Evolutionary conservation across 2,888 invertebrate genomes (phyloP), one percentile per base, ranked within the genome.

Genomic region (Brachynemurus nebulosus): DNA sequence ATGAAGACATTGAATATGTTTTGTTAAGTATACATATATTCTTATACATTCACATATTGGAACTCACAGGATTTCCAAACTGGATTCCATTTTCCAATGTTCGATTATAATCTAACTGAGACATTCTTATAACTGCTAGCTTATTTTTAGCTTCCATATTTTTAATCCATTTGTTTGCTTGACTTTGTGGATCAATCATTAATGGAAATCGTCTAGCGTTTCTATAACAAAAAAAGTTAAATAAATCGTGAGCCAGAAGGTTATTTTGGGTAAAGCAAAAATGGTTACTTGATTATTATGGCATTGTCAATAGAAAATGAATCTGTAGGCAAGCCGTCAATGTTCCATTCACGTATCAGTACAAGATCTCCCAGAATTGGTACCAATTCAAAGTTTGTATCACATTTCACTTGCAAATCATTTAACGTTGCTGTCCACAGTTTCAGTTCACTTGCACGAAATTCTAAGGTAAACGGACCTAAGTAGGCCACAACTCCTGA

Each of bases 111-210:
- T 93, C 91, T 0, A 78, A 66, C 56, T 91, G 90, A 47, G 78
- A 79, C 50, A 88, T 67, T 44, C 90, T 78, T 48, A 89, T 81
- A 3, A 90, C 72, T 49, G 80, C 80, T 36, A 93, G 61, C 59
- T 85, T 86, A 58, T 88, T 86, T 1, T 75, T 71, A 56, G 86
- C 89, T 59, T 93, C 92, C 81, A 90, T 81, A 61, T 90, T 91
- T 63, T 88, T 90, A 25, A 93, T 74, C 92, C 93, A 95, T 57
- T 86, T 86, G 59, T 90, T 91, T 0, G 92, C 92, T 62, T 92
- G 91, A 0, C 85, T 84, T 60, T 96, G 93, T 0, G 95, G 95
- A 65, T 96, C 95, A 52, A 96, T 90, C 81, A 93, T 85, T 12
- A 96, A 66, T 0, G 95, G 88, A 84, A 90, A 95, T 44, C 93